phyloP scores from a whole-genome alignment of 2,113 vertebrate species.

The Phylloscopus trochilus region DNA sequence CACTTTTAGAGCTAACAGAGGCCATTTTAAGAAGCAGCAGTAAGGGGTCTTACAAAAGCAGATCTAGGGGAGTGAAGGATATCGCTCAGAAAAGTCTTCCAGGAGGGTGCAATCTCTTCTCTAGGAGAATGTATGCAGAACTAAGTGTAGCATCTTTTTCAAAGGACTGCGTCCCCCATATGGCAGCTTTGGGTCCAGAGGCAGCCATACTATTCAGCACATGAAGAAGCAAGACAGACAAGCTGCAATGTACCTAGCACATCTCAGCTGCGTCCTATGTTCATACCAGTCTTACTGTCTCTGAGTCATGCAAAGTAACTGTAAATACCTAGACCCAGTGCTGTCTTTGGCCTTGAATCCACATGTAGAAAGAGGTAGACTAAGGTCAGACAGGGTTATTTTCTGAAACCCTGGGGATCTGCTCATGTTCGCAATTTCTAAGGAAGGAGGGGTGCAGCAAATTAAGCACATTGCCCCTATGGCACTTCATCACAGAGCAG shows the following conservation, averaged over 20 bases:
- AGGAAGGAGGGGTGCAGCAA: neutral
- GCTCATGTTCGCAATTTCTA: neutral
- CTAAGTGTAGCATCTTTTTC: accelerated
- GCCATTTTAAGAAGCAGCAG: neutral
- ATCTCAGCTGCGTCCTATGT: accelerated
- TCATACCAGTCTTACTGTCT: neutral
- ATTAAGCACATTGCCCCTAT: neutral
- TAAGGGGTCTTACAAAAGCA: neutral
- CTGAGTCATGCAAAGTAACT: neutral
- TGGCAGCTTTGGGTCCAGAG: neutral
- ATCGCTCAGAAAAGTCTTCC: neutral
- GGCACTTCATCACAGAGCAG: neutral
- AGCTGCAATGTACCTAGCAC: neutral
- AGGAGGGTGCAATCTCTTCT: neutral
- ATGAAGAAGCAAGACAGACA: neutral
- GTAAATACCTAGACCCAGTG: neutral
- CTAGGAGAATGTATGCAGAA: neutral
- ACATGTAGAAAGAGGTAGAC: neutral
- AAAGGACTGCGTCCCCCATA: neutral
- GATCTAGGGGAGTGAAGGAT: neutral
- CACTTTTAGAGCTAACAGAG: neutral
- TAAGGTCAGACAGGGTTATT: conserved; percentile 10
- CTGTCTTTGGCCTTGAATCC: neutral
- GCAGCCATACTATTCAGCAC: neutral
- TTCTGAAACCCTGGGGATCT: neutral